Conservation (phyloP, 1,140 invertebrate species). For the Kradibia gibbosae region DNA sequence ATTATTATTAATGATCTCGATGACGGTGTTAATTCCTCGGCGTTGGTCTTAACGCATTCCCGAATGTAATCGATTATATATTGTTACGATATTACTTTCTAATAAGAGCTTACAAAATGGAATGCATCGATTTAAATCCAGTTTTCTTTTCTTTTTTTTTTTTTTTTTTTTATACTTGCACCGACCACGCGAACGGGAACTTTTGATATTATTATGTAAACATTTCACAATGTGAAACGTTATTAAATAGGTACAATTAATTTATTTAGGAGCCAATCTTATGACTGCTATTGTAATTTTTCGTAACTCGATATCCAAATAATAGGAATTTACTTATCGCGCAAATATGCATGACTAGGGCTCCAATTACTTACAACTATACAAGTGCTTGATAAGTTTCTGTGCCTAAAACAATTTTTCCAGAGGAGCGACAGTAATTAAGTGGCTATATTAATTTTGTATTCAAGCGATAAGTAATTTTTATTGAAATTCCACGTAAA, state of each 20-base stretch:
- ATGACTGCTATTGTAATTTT: background rate
- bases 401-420: background rate
- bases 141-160: too few species aligned
- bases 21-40: background rate
- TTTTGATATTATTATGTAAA: background rate
- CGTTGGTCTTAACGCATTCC: background rate
- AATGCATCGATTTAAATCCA: background rate
- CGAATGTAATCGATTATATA: background rate
- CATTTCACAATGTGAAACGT: too few species aligned
- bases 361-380: background rate
- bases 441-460: background rate
- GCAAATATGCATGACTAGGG: background rate
- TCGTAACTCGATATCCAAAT: background rate
- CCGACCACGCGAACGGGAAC: background rate
- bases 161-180: background rate
- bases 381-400: background rate
- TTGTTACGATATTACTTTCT: background rate
- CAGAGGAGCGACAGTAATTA: background rate
- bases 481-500: too few species aligned
- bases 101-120: background rate
- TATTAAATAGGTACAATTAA: background rate
- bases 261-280: background rate
- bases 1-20: background rate
- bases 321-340: background rate
- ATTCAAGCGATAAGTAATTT: background rate